Evolutionary conservation across 2,797 vertebrate genomes (phyloP).

Genomic region (Enteromius thamalakanensis): DNA sequence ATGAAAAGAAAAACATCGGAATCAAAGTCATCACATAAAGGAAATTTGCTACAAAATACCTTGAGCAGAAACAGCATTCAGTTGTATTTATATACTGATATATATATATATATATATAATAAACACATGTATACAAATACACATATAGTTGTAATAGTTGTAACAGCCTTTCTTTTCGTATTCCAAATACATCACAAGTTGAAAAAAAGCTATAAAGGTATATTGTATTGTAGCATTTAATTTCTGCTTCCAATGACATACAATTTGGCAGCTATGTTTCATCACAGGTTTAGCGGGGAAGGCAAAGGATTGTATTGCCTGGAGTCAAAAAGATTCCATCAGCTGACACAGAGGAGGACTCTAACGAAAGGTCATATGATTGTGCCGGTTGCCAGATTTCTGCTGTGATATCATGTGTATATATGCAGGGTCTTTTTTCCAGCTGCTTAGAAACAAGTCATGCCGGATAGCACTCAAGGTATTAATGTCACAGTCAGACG

Average conservation of each 20-base stretch:
- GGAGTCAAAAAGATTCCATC: constrained; percentile 38
- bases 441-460: constrained; percentile 29
- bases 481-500: constrained; percentile 38
- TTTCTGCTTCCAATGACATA: background rate
- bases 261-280: constrained; percentile 4
- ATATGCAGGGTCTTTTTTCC: constrained; percentile 53
- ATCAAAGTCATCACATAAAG: background rate
- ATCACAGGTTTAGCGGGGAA: background rate
- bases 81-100: background rate
- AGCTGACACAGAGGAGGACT: constrained; percentile 44
- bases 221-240: constrained; percentile 2
- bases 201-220: background rate
- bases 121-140: background rate
- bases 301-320: constrained; percentile 22
- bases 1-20: background rate
- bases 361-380: constrained; percentile 45
- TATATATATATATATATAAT: background rate
- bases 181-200: background rate
- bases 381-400: constrained; percentile 62
- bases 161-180: background rate
- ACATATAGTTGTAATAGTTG: background rate
- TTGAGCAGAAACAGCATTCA: background rate
- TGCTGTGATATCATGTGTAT: constrained; percentile 60
- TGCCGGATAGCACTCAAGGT: constrained; percentile 41
- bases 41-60: background rate